These are phyloP conservation scores for Aix galericulata DNA, from an alignment of 2,113 vertebrate genomes.

Conservation along the genomic window DNA sequence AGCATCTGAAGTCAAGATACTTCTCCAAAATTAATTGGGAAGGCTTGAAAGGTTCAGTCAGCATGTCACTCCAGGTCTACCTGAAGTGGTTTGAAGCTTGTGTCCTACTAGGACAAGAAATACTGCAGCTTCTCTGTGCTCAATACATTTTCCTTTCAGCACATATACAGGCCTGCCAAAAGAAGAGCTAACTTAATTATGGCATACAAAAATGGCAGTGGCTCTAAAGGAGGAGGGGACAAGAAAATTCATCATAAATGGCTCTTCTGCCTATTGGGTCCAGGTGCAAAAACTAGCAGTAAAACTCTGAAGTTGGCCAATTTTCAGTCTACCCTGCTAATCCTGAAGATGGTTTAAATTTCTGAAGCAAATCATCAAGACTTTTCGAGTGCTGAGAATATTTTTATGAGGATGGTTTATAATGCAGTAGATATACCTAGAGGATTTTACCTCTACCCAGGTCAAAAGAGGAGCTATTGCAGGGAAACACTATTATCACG, in stretches of 20 bases:
- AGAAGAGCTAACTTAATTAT: slow-evolving; percentile 14
- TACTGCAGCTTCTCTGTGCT: background rate
- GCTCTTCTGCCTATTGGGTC: background rate
- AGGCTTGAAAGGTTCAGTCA: background rate
- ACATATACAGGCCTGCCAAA: background rate
- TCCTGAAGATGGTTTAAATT: too few relatives aligned
- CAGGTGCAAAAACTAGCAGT: background rate
- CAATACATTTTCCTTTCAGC: background rate
- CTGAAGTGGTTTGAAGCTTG: background rate
- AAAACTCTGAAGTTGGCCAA: background rate
- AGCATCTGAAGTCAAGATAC: background rate
- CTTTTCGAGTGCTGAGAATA: too few relatives aligned
- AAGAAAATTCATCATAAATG: background rate
- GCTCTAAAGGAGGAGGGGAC: background rate
- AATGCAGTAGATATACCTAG: background rate
- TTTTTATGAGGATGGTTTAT: background rate
- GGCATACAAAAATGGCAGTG: background rate
- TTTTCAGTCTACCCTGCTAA: background rate
- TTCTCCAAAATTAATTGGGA: background rate
- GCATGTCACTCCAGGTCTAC: background rate
- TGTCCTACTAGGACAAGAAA: background rate
- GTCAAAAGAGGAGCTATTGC: background rate
- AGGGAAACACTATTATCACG: background rate
- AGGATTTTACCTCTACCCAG: background rate
- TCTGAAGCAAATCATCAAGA: too few relatives aligned